Base-by-base conservation (phyloP, 2,888 invertebrate genomes). In the Bembecia ichneumoniformis region DNA sequence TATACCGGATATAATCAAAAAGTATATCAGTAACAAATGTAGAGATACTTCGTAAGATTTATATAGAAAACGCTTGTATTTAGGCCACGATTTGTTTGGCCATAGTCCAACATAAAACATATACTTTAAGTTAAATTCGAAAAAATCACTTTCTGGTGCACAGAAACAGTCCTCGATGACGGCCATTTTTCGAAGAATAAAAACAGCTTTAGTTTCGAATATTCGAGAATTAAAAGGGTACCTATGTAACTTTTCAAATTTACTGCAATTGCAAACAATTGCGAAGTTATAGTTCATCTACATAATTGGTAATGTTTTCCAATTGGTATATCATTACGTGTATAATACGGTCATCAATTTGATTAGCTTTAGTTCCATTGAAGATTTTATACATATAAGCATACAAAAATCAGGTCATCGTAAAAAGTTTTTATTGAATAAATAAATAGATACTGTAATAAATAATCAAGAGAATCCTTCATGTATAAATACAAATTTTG, bases 401-500 rank as follows among this genome's bases (percentile, higher is more conserved):
- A 28, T 28, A 9, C 4, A 40, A 13, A 40, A n/a, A 10, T 0
- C 14, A 40, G 1, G 7, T 40, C 14, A 0, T 40, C 2, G n/a
- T 40, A 40, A 40, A 40, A 13, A 14, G 5, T 5, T 13, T 40
- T 40, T 13, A 40, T 40, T 40, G 5, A 40, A 40, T 40, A 11
- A 36, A 13, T 36, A 40, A n/a, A n/a, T 40, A 40, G 5, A 13
- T 13, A 40, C 2, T 40, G n/a, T 40, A 50, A 20, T 17, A 14
- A 20, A 43, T 50, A 20, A 54, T 79, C 56, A 86, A 52, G 79
- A 78, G 58, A 87, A 87, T 49, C 79, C 78, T 66, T 87, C 87
- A 58, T 84, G 82, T 51, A 83, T 68, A 55, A 86, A 82, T 17
- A 74, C 71, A 52, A 86, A 71, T 53, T 71, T 82, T n/a, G 82